Percentiles rank a stretch among this genome's conserved stretches.
Conservation (phyloP, 2,113 vertebrate species). For the Cavia porcellus region DNA sequence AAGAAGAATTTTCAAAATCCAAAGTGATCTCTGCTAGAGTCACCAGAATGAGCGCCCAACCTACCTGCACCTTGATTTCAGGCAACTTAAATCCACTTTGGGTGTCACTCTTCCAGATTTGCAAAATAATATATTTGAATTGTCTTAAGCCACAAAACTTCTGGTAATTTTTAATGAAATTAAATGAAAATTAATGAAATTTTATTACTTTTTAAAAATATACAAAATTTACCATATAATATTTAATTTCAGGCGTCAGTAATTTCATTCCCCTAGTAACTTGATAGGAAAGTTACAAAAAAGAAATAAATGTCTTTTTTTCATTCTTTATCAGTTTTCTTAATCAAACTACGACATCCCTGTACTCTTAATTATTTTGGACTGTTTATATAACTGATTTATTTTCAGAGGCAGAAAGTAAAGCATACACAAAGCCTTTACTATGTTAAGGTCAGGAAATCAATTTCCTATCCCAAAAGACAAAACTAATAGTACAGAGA, state of each 20-base stretch:
- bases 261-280: not conserved
- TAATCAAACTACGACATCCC: constrained; percentile 48
- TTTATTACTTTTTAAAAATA: not conserved
- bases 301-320: not conserved
- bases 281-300: not conserved
- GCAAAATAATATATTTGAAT: not conserved
- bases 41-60: not conserved
- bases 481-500: constrained; percentile 80
- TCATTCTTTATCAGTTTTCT: not conserved
- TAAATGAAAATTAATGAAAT: not conserved
- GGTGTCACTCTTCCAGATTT: not conserved
- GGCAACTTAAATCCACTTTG: not conserved
- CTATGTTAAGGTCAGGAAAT: constrained; percentile 81
- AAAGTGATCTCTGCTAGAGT: not conserved
- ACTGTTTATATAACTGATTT: constrained; percentile 73
- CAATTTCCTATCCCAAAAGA: constrained; percentile 82
- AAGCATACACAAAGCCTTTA: constrained; percentile 65
- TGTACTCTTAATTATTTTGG: constrained; percentile 73
- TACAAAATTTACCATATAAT: not conserved
- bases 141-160: not conserved
- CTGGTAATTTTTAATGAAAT: not conserved
- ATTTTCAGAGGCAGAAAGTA: constrained; percentile 58
- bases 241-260: not conserved
- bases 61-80: not conserved
- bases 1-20: not conserved